phyloP scores from a whole-genome alignment of 2,888 invertebrate species.

The Macroteleia sp. region DNA sequence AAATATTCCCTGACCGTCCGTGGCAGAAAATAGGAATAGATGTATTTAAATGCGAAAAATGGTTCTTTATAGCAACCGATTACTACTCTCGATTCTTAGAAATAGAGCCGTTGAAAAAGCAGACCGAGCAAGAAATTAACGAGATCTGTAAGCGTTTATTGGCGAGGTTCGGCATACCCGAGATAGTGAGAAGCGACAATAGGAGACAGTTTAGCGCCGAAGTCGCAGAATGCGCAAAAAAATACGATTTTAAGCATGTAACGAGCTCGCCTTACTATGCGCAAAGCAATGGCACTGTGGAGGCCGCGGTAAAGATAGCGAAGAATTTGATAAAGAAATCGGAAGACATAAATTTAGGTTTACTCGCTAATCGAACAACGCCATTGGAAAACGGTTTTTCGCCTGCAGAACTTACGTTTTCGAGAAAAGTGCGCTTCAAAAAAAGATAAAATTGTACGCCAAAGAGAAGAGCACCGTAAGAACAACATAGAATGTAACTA shows the following conservation, averaged over 20 bases:
- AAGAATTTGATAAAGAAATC: background rate
- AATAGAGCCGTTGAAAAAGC: background rate
- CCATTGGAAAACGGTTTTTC: constrained; percentile 54
- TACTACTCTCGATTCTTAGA: background rate
- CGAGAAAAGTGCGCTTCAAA: constrained; percentile 39
- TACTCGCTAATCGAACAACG: constrained; percentile 38
- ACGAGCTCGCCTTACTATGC: background rate
- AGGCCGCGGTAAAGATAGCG: constrained; percentile 58
- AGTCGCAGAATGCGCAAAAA: background rate
- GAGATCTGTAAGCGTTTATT: background rate
- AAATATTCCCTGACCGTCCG: background rate
- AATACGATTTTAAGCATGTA: background rate
- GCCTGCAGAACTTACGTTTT: constrained; percentile 47
- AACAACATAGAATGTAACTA: constrained; percentile 54
- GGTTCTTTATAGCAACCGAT: constrained; percentile 49
- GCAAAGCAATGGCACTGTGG: constrained; percentile 7
- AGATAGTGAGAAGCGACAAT: background rate
- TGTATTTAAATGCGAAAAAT: constrained; percentile 1
- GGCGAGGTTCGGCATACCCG: background rate
- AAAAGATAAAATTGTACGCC: background rate
- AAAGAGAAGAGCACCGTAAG: constrained; percentile 48
- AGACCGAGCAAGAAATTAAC: background rate
- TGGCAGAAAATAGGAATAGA: constrained; percentile 11
- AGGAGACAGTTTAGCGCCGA: background rate
- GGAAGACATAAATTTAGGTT: constrained; percentile 10